phyloP scores from a whole-genome alignment of 2,797 vertebrate genomes.

The Hoplostethus mediterraneus region DNA sequence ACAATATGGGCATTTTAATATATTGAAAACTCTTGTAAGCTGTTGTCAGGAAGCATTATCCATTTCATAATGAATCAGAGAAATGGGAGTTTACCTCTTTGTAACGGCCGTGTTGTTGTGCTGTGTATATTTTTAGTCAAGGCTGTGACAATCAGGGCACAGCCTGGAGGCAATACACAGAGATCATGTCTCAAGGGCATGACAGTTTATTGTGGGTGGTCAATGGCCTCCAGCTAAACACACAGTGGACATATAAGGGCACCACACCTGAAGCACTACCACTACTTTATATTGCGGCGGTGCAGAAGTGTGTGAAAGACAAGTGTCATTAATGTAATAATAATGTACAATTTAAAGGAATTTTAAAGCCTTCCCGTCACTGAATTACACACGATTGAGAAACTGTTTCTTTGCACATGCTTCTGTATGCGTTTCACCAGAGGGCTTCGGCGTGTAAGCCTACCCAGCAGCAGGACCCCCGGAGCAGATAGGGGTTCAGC shows the following conservation, averaged over 20 bases:
- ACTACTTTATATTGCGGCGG: neutral
- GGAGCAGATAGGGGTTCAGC: too few relatives aligned
- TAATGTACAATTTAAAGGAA: too few relatives aligned
- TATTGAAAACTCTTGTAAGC: neutral
- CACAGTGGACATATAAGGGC: constrained; percentile 10
- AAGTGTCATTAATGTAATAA: too few relatives aligned
- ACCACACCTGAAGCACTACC: constrained; percentile 16
- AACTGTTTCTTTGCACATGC: too few relatives aligned
- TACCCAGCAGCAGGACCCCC: too few relatives aligned
- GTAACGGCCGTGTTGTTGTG: constrained; percentile 4
- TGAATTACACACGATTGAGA: too few relatives aligned
- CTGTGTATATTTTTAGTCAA: neutral
- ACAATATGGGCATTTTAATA: neutral
- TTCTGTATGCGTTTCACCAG: too few relatives aligned
- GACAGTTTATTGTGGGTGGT: constrained; percentile 23
- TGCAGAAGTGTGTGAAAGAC: too few relatives aligned
- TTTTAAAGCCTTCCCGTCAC: too few relatives aligned
- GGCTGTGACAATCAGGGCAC: constrained; percentile 1
- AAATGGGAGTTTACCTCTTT: constrained; percentile 13
- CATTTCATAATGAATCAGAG: neutral
- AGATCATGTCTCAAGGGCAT: constrained; percentile 36
- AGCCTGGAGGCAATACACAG: constrained; percentile 14
- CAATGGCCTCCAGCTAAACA: constrained; percentile 42
- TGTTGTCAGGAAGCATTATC: neutral
- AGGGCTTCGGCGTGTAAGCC: too few relatives aligned